Evolutionary conservation across 2,797 vertebrate species (phyloP).

Genomic region (Neostethus bicornis): DNA sequence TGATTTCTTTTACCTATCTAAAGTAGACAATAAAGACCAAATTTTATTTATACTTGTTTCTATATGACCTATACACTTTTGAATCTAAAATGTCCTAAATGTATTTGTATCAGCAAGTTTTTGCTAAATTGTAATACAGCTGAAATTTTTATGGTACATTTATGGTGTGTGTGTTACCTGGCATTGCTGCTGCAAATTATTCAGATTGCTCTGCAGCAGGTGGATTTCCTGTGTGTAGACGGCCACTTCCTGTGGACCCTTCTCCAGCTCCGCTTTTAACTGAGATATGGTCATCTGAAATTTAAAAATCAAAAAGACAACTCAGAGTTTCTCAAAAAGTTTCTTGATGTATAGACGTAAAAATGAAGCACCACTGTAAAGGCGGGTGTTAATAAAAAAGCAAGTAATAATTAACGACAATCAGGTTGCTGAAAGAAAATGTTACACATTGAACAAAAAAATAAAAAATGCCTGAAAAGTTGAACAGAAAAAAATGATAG

Average conservation of each 20-base stretch:
- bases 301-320: conserved; percentile 2
- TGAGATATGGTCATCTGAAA: conserved; percentile 87
- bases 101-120: conserved; percentile 9
- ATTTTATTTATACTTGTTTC: too few relatives aligned
- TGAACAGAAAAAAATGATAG: conserved; percentile 30
- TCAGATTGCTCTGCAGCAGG: conserved; percentile 85
- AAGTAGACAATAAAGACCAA: too few relatives aligned
- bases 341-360: conserved; percentile 2
- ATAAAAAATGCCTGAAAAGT: background rate
- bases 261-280: conserved; percentile 90
- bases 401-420: conserved; percentile 12
- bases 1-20: too few relatives aligned
- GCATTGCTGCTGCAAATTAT: conserved; percentile 89
- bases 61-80: too few relatives aligned
- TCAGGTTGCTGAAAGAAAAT: background rate
- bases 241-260: conserved; percentile 94
- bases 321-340: conserved; percentile 7
- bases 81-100: too few relatives aligned
- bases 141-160: background rate
- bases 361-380: conserved; percentile 15
- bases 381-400: conserved; percentile 12
- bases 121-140: conserved; percentile 8
- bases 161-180: conserved; percentile 79
- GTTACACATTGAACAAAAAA: background rate
- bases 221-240: conserved; percentile 93